Base-by-base conservation (phyloP, 2,797 vertebrate genomes). In the Enteromius viviparus region DNA sequence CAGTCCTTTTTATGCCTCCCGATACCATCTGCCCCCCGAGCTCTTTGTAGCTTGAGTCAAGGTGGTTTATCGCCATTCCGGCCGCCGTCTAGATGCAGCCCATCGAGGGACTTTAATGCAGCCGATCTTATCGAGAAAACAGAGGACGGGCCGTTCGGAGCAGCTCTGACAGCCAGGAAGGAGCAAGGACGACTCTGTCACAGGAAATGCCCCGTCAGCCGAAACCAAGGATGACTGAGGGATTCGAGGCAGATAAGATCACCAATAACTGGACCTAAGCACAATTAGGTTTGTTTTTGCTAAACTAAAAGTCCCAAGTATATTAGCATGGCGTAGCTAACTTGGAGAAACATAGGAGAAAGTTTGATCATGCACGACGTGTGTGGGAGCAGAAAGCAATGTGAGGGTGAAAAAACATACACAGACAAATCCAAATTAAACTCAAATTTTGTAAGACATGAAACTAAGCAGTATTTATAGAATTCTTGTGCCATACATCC, bases 61-160 rank as follows among this genome's bases (percentile, higher is more conserved):
- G 78, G 82, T 83, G 86, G 78, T 89, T 87, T 87, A 89, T 87
- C 88, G 71, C 64, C 21, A 65, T 45, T 26, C 76, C 26, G 76
- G 81, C 32, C 51, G 65, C 29, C 74, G n/a, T 69, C 84, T 79
- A 21, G 70, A 65, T 78, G 15, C 42, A 78, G 71, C 81, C 75
- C 45, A 51, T 87, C 81, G 80, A 51, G 76, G 53, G 70, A 47
- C 77, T 83, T 88, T 83, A 81, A 85, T 78, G 80, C 74, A 85
- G 76, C 19, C 11, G 82, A 88, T 88, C 55, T 81, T 88, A 89
- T 88, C 85, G 23, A 55, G 23, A 70, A 79, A 69, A 60, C 72
- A n/a, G 69, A 76, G 80, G 78, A 85, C 51, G 23, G 62, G 82
- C 14, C 14, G 51, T 76, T 81, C 15, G 32, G 55, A 76, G 64